Conservation (phyloP, 2,888 invertebrate genomes). For the Chrysolina americana region DNA sequence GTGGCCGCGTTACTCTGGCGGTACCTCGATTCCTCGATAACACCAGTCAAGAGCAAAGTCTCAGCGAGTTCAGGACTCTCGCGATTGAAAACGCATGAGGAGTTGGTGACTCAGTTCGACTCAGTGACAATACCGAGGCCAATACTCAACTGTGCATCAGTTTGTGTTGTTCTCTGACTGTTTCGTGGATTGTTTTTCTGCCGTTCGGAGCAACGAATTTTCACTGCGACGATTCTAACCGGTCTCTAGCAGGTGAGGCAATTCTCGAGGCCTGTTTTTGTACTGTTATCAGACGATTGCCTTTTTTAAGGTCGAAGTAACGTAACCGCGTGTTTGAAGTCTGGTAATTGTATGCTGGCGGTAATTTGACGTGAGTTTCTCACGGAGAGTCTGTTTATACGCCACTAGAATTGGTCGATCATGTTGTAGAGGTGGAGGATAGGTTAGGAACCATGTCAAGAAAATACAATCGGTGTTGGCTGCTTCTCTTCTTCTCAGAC, state of each 20-base stretch:
- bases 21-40: slow-evolving; percentile 18
- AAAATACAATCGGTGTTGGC: background rate
- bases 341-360: background rate
- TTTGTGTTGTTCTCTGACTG: slow-evolving; percentile 21
- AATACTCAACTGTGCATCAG: slow-evolving; percentile 3
- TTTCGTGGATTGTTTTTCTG: slow-evolving; percentile 35
- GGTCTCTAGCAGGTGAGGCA: slow-evolving; percentile 63
- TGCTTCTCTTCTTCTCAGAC: background rate
- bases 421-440: background rate
- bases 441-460: background rate
- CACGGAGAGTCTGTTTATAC: background rate
- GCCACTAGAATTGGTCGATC: background rate
- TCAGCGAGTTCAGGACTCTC: slow-evolving; percentile 43
- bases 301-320: slow-evolving; percentile 42
- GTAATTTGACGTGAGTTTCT: slow-evolving; percentile 13
- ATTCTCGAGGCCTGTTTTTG: slow-evolving; percentile 50
- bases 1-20: slow-evolving; percentile 7
- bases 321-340: slow-evolving; percentile 1
- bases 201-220: slow-evolving; percentile 22
- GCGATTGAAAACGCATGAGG: background rate
- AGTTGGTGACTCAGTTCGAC: slow-evolving; percentile 24
- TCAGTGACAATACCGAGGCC: slow-evolving; percentile 20
- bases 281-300: slow-evolving; percentile 60
- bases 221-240: slow-evolving; percentile 49
- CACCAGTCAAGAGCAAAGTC: slow-evolving; percentile 54